These are phyloP conservation scores for Smutsia temminckii DNA, from an alignment of 2,797 vertebrate genomes.

Conservation along the genomic window DNA sequence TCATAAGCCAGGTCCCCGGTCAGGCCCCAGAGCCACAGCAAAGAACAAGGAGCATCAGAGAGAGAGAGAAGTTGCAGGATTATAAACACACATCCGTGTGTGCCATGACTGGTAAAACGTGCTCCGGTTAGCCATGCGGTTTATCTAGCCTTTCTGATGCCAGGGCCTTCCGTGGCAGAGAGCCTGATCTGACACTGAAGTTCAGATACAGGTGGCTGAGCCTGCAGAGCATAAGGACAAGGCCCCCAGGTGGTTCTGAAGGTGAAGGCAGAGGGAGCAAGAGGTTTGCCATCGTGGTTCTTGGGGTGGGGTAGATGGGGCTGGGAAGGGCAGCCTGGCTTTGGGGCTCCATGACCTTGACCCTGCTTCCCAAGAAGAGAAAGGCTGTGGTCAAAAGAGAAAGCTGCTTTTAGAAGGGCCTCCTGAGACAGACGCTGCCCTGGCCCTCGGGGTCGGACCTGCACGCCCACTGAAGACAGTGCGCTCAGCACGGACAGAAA, in stretches of 20 bases:
- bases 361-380: neutral
- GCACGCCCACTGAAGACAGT: fast-evolving
- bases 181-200: neutral
- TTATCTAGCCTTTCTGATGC: fast-evolving
- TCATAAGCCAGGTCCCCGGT: neutral
- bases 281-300: fast-evolving
- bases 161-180: fast-evolving
- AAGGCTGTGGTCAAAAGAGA: neutral
- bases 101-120: fast-evolving
- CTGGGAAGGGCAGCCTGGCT: neutral
- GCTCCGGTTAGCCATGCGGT: fast-evolving
- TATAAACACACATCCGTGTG: fast-evolving
- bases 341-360: neutral
- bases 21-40: fast-evolving
- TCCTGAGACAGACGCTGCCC: neutral
- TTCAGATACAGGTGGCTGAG: fast-evolving
- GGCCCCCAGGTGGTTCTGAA: neutral
- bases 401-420: neutral
- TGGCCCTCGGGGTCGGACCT: fast-evolving
- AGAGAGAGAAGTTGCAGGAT: fast-evolving
- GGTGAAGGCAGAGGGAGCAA: fast-evolving
- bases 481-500: fast-evolving
- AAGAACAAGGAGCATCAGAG: neutral
- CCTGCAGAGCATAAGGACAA: too few species aligned
- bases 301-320: too few species aligned